Base-by-base conservation (phyloP, 2,113 vertebrate species). In the Litocranius walleri region DNA sequence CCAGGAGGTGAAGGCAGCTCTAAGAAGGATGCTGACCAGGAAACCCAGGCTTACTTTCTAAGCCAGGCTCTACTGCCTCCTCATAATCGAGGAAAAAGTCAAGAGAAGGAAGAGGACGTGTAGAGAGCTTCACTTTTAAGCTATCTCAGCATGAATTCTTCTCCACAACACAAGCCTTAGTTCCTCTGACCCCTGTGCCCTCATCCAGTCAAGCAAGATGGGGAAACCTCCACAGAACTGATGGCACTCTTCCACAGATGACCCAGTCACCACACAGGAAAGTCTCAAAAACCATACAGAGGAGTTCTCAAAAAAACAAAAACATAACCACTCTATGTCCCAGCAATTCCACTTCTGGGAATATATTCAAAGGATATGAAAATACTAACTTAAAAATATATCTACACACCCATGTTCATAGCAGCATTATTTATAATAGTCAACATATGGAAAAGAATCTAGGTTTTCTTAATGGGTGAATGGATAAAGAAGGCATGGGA, bases 1-100 rank as follows among this genome's bases (percentile, higher is more conserved):
- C 30, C 57, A 78, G 10, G 92, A 97, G 7, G 94, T 89, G 17
- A 97, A 96, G 78, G 83, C 50, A 27, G 97, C 97, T 86, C 86
- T 97, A 6, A 93, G 17, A 48, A 97, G 56, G 56, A 59, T 93
- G 67, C 50, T 97, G 67, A 1, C 54, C 77, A 61, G 82, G 89
- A 96, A 94, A 59, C 30, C 50, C 56, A 91, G 61, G 17, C 61
- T 92, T 56, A 67, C 54, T 33, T 56, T 91, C 57, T 97, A 91
- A 80, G 21, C 29, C 48, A 83, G 36, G 36, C 62, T 62, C 54
- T 25, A 30, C 80, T 15, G 30, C 43, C 50, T 48, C 81, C 2
- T 36, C 4, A 0, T 14, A 21, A 40, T 54, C 7, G 7, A 30
- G 91, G 17, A 17, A 88, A 40, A 40, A 27, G 4, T 23, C 21